Evolutionary conservation across 2,113 vertebrate species (phyloP).

Genomic region (Mungos mungo): DNA sequence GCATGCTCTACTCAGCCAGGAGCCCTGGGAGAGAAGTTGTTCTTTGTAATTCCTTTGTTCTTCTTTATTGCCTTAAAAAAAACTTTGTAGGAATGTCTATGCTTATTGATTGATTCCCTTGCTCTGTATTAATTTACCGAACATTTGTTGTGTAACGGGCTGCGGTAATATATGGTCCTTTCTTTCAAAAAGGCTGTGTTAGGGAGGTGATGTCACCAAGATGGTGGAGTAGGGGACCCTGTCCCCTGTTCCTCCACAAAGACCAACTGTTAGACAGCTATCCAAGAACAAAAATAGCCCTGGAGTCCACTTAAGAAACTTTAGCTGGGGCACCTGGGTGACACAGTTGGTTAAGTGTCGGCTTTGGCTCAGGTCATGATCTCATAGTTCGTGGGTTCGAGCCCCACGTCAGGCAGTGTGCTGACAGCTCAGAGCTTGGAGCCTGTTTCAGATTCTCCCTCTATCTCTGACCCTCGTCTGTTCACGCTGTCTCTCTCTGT

Average conservation of each 20-base stretch:
- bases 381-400: no score
- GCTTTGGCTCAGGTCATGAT: no score
- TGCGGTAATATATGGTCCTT: neutral
- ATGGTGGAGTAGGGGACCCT: neutral
- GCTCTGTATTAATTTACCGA: constrained; percentile 13
- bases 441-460: no score
- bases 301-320: neutral
- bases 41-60: neutral
- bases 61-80: constrained; percentile 10
- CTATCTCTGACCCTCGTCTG: no score
- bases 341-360: no score
- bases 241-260: neutral
- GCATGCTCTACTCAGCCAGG: neutral
- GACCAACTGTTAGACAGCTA: neutral
- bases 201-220: neutral
- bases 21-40: neutral
- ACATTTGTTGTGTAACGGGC: neutral
- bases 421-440: no score
- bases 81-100: neutral
- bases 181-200: neutral
- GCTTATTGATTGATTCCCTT: neutral
- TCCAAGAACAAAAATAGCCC: neutral
- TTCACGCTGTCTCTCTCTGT: no score
- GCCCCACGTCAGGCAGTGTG: no score
- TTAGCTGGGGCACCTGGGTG: no score